Percentiles rank a stretch among this genome's conserved stretches.
Conservation (phyloP, 2,797 vertebrate genomes). For the Diplodus puntazzo region DNA sequence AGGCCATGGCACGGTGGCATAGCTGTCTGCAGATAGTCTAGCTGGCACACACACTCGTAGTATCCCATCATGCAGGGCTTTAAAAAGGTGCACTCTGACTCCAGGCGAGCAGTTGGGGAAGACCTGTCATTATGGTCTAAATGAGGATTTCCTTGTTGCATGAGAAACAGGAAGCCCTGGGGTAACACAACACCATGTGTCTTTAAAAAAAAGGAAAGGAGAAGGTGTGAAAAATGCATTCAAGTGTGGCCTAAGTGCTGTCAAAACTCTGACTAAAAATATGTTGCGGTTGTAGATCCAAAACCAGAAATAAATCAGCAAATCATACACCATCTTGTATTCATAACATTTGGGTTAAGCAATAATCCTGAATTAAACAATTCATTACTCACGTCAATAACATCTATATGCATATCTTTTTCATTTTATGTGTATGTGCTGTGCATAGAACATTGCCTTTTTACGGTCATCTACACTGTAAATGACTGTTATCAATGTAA, state of each 20-base stretch:
- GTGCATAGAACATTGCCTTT: too few species aligned
- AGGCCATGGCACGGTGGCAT: constrained; percentile 57
- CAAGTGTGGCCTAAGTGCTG: neutral
- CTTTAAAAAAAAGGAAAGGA: neutral
- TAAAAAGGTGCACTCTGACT: constrained; percentile 59
- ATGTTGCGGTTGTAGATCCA: neutral
- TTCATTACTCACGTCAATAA: too few species aligned
- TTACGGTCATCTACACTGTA: too few species aligned
- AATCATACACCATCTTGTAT: neutral
- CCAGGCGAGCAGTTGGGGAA: constrained; percentile 67
- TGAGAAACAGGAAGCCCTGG: constrained; percentile 38
- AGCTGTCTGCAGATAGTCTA: constrained; percentile 59
- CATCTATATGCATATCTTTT: too few species aligned
- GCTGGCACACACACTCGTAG: constrained; percentile 38
- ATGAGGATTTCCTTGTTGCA: constrained; percentile 62
- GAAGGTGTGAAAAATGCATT: constrained; percentile 9
- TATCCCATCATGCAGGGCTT: constrained; percentile 53
- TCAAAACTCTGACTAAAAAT: constrained; percentile 19
- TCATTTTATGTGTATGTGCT: too few species aligned
- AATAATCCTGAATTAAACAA: neutral
- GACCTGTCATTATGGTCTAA: constrained; percentile 71
- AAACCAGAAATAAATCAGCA: neutral
- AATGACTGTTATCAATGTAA: too few species aligned
- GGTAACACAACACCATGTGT: constrained; percentile 28
- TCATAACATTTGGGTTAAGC: neutral